These are phyloP conservation scores for Mus caroli DNA, from an alignment of 2,797 vertebrate species.

Conservation along the genomic window DNA sequence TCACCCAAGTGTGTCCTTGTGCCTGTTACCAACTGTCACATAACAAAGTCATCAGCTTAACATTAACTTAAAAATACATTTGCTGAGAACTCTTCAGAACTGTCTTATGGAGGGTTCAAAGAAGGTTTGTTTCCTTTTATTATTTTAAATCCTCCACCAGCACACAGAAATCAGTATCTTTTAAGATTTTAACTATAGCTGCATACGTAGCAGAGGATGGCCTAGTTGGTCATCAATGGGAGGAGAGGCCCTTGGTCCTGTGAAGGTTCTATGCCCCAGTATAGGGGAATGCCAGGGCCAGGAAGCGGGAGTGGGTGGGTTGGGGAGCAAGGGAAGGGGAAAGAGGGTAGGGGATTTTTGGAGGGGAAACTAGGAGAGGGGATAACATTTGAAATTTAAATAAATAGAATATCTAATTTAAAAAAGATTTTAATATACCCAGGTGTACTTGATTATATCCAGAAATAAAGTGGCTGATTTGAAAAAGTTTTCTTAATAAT, in stretches of 20 bases:
- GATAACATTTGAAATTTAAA: too few relatives aligned
- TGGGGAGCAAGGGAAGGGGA: too few relatives aligned
- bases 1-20: neutral
- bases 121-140: conserved; percentile 74
- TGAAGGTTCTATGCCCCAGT: too few relatives aligned
- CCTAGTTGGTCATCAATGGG: too few relatives aligned
- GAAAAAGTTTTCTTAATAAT: conserved; percentile 76
- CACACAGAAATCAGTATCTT: neutral
- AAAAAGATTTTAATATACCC: conserved; percentile 66
- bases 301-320: too few relatives aligned
- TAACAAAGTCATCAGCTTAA: conserved; percentile 64
- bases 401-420: too few relatives aligned
- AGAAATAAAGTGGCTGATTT: conserved; percentile 70
- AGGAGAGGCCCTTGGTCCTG: too few relatives aligned
- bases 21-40: neutral
- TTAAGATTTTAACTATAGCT: conserved; percentile 60
- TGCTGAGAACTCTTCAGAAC: conserved; percentile 68
- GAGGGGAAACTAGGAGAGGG: too few relatives aligned
- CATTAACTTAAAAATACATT: conserved; percentile 73
- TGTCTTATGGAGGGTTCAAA: conserved; percentile 72
- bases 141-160: conserved; percentile 51
- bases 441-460: conserved; percentile 64
- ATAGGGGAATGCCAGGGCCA: too few relatives aligned
- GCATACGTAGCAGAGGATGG: too few relatives aligned
- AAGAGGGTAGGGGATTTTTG: too few relatives aligned